Evolutionary conservation across 2,797 vertebrate species (phyloP), one percentile per base, ranked within the genome.

Genomic region (Syncerus caffer): DNA sequence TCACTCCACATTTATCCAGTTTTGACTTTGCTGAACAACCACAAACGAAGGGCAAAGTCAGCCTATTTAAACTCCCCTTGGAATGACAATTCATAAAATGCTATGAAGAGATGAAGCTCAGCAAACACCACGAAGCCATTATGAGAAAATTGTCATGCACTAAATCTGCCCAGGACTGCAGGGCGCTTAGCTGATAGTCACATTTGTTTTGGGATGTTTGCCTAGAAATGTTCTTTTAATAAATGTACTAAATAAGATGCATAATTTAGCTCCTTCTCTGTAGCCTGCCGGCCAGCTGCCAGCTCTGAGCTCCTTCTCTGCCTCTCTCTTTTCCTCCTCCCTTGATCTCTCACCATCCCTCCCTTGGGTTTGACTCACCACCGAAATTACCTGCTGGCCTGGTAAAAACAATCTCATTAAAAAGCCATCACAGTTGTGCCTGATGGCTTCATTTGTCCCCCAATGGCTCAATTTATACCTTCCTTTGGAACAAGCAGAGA

Each of bases 241-340:
- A 99, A 98, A 98, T 98, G 92, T 90, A 94, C 96, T 98, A 98
- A 99, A 98, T 98, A 98, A 98, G 97, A 98, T 98, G 97, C 96
- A 98, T 98, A 98, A 98, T 98, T 98, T 98, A 98, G 96, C 67
- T 97, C 1, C 95, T 97, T 95, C 93, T 94, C 84, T 94, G 86
- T 86, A 95, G 95, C 94, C 93, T 0, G 0, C 71, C 97, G 97
- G 98, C 96, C 91, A 89, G 42, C 62, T 98, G 95, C 98, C 98
- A 98, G 71, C 67, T 76, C 74, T 27, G 57, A 90, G 4, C 31
- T 85, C 16, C 78, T 83, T 6, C 4, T 92, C 8, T 4, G 1
- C 25, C 8, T 60, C 51, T 84, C 29, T 23, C 8, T 34, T 90
- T 84, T n/a, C 10, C 4, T 87, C 19, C 31, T 92, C 27, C 38